These are phyloP conservation scores for human DNA, from an alignment of 2,113 vertebrate species.

Conservation along the genomic window GRCh38 chr4:85571501-85572000, in stretches of 20 bases:
- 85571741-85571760: neutral
- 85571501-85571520: slow-evolving; percentile 9
- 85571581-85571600: neutral
- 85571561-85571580: slow-evolving; percentile 46
- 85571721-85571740: neutral
- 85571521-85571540: neutral
- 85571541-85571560: slow-evolving; percentile 7
- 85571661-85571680: neutral
- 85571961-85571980: neutral
- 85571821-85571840: neutral
- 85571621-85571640: slow-evolving; percentile 8
- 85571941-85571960: neutral
- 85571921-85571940: neutral
- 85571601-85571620: slow-evolving; percentile 7
- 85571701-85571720: neutral
- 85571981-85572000: neutral
- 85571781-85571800: slow-evolving; percentile 11
- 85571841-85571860: neutral
- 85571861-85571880: neutral
- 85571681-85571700: neutral
- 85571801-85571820: neutral
- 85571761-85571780: neutral
- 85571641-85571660: slow-evolving; percentile 24
- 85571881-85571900: neutral
- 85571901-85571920: neutral